Base-by-base conservation (phyloP, 2,888 invertebrate genomes). In the Luperina nickerlii region DNA sequence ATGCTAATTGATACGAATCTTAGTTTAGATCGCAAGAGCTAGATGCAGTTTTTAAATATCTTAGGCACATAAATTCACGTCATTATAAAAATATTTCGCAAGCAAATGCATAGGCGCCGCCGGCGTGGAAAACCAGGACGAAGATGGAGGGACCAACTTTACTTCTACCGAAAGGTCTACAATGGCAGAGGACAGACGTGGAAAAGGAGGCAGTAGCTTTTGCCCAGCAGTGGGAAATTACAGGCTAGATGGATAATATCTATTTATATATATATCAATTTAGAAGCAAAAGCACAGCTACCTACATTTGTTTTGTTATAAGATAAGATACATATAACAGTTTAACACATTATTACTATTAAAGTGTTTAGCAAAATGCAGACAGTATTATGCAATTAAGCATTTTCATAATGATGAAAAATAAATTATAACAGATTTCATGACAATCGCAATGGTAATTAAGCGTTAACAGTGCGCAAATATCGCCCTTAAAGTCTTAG, bases 371-470 rank as follows among this genome's bases (percentile, higher is more conserved):
- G n/a, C 9, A 27, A 45, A 68, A 45, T 45, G 13, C 48, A 69
- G 20, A 32, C 27, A 51, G 48, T 48, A 69, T 13, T 3, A 20
- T 32, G 27, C 13, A 24, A 24, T 27, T 27, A 6, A 15, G 15
- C 32, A 70, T 32, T 75, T 18, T 32, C 45, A 74, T 62, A 32
- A 74, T n/a, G n/a, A 74, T n/a, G 11, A 62, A 45, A 62, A 38
- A 5, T 6, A 76, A 76, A 74, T 38, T 13, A 51, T 74, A 74
- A 38, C 13, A 74, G 24, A 15, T 38, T 74, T 20, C 20, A 38
- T 62, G 15, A 60, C 74, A 74, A 74, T 62, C 15, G 51, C 76
- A 76, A 42, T 24, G 27, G 63, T 38, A 51, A 11, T 24, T 57
- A 2, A 45, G n/a, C 5, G 1, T 38, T 63, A 48, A 20, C 20